These are phyloP conservation scores for Leuciscus waleckii DNA, from an alignment of 2,797 vertebrate species.

Conservation along the genomic window DNA sequence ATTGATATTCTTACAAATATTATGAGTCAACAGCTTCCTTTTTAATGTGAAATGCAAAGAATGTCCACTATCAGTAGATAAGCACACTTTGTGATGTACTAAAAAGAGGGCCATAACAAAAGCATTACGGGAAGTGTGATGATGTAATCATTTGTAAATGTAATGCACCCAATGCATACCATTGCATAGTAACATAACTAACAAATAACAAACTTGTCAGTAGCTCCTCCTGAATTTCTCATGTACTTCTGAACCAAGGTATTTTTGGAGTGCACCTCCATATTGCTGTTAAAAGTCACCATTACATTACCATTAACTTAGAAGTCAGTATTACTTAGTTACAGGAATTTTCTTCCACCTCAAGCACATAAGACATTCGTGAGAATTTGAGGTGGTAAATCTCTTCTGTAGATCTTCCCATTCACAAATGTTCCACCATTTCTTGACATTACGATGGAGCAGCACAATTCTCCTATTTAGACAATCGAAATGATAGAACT, in stretches of 20 bases:
- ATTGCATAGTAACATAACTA: not conserved
- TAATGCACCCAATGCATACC: not conserved
- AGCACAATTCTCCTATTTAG: constrained; percentile 2
- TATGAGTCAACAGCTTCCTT: not conserved
- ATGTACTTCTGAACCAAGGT: not conserved
- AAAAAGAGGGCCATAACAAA: not conserved
- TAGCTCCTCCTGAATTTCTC: not conserved
- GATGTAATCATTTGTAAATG: not conserved
- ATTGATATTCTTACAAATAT: constrained; percentile 1
- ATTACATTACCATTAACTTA: not conserved
- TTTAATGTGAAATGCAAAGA: not conserved
- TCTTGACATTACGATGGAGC: not conserved
- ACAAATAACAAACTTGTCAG: not conserved
- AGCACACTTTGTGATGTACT: not conserved
- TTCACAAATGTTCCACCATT: not conserved
- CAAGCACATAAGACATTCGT: not conserved
- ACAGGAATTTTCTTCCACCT: constrained; percentile 10
- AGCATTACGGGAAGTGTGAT: not conserved
- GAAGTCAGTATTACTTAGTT: not conserved
- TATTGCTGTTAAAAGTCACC: not conserved
- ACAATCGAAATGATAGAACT: constrained; percentile 41
- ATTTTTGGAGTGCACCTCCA: not conserved
- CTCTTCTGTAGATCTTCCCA: constrained; percentile 45
- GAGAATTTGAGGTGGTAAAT: constrained; percentile 9
- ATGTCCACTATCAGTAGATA: not conserved